phyloP scores from a whole-genome alignment of 2,888 invertebrate species.

The Ormyrus labotus region DNA sequence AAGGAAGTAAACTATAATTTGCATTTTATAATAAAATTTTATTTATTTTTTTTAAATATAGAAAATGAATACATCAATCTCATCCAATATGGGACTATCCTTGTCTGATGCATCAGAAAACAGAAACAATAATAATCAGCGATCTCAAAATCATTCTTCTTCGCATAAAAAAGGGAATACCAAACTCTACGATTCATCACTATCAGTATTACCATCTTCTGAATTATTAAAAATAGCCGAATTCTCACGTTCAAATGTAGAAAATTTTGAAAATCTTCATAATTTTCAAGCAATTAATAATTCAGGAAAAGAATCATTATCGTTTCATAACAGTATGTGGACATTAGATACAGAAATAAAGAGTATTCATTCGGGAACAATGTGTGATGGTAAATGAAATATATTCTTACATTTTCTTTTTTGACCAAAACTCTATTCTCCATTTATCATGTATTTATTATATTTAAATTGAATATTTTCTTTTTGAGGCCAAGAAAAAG shows the following conservation, averaged over 20 bases:
- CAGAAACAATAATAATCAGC: constrained; percentile 13
- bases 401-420: no score
- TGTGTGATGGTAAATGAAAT: constrained; percentile 7
- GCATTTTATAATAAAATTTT: background rate
- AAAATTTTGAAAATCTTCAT: constrained; percentile 82
- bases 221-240: constrained; percentile 34
- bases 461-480: background rate
- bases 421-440: no score
- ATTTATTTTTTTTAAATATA: background rate
- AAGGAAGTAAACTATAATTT: background rate
- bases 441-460: no score
- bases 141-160: constrained; percentile 1
- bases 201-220: constrained; percentile 11
- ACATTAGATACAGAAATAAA: constrained; percentile 65
- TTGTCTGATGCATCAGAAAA: constrained; percentile 3
- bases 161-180: constrained; percentile 15
- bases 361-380: background rate
- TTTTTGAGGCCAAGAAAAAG: constrained; percentile 85
- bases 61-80: constrained; percentile 1
- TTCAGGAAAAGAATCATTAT: constrained; percentile 79
- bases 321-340: constrained; percentile 84
- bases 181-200: constrained; percentile 44
- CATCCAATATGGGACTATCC: constrained; percentile 1
- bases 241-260: constrained; percentile 82
- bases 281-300: constrained; percentile 68